phyloP scores from a whole-genome alignment of 2,797 vertebrate species.

The Peromyscus attwateri region DNA sequence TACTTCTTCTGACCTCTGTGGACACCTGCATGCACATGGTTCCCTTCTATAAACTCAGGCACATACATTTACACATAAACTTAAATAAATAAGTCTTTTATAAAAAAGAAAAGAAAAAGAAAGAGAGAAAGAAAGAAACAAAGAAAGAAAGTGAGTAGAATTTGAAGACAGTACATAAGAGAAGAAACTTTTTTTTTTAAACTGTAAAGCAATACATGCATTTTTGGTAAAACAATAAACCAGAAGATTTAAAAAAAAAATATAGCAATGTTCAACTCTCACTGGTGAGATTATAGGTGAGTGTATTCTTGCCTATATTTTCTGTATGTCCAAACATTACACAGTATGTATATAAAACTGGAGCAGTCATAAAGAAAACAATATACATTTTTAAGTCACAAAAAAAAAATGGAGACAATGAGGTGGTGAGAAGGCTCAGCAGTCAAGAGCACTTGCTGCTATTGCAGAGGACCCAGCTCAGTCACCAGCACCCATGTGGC shows the following conservation, averaged over 20 bases:
- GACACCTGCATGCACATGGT: not conserved
- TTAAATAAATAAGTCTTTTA: not conserved
- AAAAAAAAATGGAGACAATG: not conserved
- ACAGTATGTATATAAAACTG: not conserved
- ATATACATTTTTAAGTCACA: not conserved
- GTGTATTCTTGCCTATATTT: conserved; percentile 45
- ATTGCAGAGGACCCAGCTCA: not conserved
- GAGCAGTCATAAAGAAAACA: not conserved
- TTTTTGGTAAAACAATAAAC: conserved; percentile 48
- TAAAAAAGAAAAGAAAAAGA: not conserved
- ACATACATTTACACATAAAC: not conserved
- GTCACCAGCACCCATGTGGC: not conserved
- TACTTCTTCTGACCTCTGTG: not conserved
- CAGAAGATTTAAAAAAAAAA: conserved; percentile 31
- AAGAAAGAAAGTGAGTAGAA: not conserved
- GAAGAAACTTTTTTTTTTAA: not conserved
- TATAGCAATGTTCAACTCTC: conserved; percentile 1
- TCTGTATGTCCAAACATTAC: conserved; percentile 41
- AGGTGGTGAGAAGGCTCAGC: not conserved
- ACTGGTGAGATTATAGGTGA: not conserved
- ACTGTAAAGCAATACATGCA: not conserved
- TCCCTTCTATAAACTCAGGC: not conserved
- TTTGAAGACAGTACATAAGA: conserved; percentile 33
- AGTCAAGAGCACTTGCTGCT: not conserved
- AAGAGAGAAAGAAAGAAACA: no score